Base-by-base conservation (phyloP, 2,888 invertebrate species). In the Thera britannica region DNA sequence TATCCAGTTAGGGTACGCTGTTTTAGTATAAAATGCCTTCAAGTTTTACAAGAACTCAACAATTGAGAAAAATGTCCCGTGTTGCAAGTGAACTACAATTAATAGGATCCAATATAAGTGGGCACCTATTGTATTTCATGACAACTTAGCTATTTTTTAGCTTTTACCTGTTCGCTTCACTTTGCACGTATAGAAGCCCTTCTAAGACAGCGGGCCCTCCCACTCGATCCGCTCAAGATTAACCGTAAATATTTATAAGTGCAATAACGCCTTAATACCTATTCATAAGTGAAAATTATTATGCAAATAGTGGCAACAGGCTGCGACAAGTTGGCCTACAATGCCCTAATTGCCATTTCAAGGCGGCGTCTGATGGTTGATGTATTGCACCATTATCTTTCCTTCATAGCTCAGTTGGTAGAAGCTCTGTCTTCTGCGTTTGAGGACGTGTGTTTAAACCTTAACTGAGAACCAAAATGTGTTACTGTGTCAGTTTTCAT, bases 281-380 rank as follows among this genome's bases (percentile, higher is more conserved):
- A 93, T 92, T 93, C 92, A 92, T 93, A 92, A 93, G 92, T 92
- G 93, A 93, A 93, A 91, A 93, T 93, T 90, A 91, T 90, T 92
- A 93, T 93, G 93, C 90, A 90, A 93, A 93, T 92, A 88, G 87
- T 88, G 86, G 87, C 84, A 83, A 86, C 83, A 80, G 84, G 89
- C 79, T 76, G 87, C 87, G 85, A 88, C 82, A 77, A 73, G 71
- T 82, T 77, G 78, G 86, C 80, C 86, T 86, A 83, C 77, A 75
- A 78, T 78, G 81, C 82, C 85, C 86, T 90, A 90, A 90, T 90
- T 86, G 85, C 83, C 77, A 79, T 44, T 59, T 62, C 81, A 76
- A 70, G 70, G 63, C 68, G 58, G 57, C 51, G 63, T 51, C 65
- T 70, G 72, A 72, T 69, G 63, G 48, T 64, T 70, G 72, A 72